Evolutionary conservation across 64 coral and sea anemone species (phyloP).

Genomic region (Orbicella faveolata): DNA sequence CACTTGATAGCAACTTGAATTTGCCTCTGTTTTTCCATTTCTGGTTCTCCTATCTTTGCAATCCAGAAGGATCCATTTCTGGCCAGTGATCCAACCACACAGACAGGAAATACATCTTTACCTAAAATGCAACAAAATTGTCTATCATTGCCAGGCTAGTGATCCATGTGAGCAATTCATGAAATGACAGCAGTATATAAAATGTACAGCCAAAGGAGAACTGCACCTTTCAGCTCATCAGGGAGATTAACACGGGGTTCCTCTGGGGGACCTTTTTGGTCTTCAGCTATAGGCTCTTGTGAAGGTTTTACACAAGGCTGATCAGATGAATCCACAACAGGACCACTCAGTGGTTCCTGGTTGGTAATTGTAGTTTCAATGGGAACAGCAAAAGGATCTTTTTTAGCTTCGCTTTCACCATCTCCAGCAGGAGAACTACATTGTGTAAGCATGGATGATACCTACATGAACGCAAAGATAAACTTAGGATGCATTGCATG

Average conservation of each 20-base stretch:
- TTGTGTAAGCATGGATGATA: conserved; percentile 8
- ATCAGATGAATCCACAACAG: background rate
- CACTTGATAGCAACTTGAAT: background rate
- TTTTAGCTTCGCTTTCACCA: background rate
- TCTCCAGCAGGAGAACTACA: background rate
- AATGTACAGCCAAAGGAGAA: background rate
- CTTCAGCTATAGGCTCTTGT: background rate
- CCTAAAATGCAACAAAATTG: background rate
- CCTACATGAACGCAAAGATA: background rate
- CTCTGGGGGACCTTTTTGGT: background rate
- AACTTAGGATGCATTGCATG: background rate
- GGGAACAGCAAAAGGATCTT: background rate
- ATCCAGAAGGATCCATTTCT: conserved; percentile 40
- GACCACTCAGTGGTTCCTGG: background rate
- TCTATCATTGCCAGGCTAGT: too few species aligned
- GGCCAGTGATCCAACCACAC: conserved; percentile 3
- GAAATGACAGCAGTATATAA: background rate
- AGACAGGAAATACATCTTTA: conserved; percentile 11
- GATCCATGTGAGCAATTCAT: too few species aligned
- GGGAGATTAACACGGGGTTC: background rate
- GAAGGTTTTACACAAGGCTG: background rate
- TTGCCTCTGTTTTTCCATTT: background rate
- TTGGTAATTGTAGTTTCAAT: background rate
- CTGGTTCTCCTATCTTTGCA: conserved; percentile 3
- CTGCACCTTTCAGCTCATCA: conserved; percentile 24